Percentiles rank a stretch among this genome's conserved stretches.
Evolutionary conservation across 2,888 invertebrate species (phyloP).

Genomic region (Cataglyphis rosenhaueri): DNA sequence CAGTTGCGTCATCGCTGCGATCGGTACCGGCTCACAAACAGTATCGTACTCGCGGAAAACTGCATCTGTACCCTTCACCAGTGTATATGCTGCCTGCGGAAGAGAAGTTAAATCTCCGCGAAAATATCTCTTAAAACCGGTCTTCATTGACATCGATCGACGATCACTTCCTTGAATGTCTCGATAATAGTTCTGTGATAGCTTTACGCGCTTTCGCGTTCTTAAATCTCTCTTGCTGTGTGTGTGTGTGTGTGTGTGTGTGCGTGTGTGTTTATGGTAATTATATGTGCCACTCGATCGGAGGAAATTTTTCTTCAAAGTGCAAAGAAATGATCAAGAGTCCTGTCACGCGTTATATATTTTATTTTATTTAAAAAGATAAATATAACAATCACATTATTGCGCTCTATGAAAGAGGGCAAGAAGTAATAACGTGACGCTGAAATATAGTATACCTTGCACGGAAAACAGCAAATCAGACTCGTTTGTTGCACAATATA

Average conservation of each 20-base stretch:
- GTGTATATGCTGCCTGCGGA: not conserved
- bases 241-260: not conserved
- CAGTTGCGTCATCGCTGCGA: conserved; percentile 67
- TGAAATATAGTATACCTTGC: not conserved
- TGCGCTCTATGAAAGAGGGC: too few species aligned
- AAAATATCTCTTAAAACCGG: not conserved
- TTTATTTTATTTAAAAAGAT: not conserved
- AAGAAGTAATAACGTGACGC: not conserved
- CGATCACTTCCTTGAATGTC: not conserved
- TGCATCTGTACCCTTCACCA: not conserved
- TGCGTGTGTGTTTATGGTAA: not conserved
- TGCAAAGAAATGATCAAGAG: not conserved
- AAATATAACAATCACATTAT: not conserved
- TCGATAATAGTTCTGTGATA: not conserved
- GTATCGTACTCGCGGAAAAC: not conserved
- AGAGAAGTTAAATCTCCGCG: not conserved
- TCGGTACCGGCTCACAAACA: conserved; percentile 49
- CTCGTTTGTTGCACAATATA: not conserved
- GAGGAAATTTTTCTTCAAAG: not conserved
- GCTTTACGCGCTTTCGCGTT: not conserved
- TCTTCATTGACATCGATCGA: not conserved
- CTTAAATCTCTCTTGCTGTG: not conserved
- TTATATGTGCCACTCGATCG: not conserved
- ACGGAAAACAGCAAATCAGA: not conserved
- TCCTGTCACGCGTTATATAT: not conserved